Base-by-base conservation (phyloP, 1,140 invertebrate species). In the Danaus plexippus region DNA sequence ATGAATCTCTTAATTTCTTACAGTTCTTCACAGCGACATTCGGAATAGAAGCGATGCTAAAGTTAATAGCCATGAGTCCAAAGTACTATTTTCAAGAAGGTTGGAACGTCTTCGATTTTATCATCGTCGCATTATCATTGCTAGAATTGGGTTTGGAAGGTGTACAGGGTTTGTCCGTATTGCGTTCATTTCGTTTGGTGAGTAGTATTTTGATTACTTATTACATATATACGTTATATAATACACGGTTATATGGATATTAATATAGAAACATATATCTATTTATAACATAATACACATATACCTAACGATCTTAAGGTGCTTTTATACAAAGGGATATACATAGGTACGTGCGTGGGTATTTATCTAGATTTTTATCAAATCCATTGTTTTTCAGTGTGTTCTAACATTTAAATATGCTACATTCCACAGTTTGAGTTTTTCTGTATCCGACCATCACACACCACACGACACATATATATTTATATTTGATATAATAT, bases 91-190 rank as follows among this genome's bases (percentile, higher is more conserved):
- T 99, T 90, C 95, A 97, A 92, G 97, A 98, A 87, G 96, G 96
- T 54, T 99, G 97, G 97, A 99, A 99, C 85, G 97, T 98, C 70
- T 99, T 99, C 88, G 97, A 99, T 89, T 98, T 98, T 83, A 95
- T 99, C 72, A 99, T 99, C 85, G 97, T 99, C 69, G 92, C 95
- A 41, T 91, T 99, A 61, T 99, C 97, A 63, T 89, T 99, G 56
- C 87, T 98, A 64, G 98, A 99, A 87, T 89, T 99, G 70, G 93
- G 94, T 62, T 89, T 99, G 47, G 96, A 97, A 88, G 95, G 95
- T 61, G 95, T 98, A 64, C 94, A 96, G 88, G 97, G 97, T 77
- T 90, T 99, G 69, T 98, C 97, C 61, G 97, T 99, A 50, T 94
- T 99, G 67, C 91, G 98, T 87, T 97, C 97, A 11, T 99, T 99